Evolutionary conservation across 2,113 vertebrate genomes (phyloP).

Genomic region (Carassius carassius): DNA sequence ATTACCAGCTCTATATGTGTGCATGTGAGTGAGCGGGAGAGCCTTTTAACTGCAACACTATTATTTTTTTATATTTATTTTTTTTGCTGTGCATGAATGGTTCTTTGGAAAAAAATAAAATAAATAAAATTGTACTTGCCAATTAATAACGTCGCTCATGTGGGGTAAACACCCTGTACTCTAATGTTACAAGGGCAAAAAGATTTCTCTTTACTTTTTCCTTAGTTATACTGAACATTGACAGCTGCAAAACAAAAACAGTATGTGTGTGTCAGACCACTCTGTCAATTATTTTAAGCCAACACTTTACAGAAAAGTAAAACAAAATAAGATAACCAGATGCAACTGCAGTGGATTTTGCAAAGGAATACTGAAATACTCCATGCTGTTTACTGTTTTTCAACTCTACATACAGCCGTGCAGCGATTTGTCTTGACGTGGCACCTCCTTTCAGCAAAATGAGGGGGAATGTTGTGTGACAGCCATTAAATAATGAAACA

Average conservation of each 20-base stretch:
- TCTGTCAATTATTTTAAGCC: constrained; percentile 8
- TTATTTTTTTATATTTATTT: neutral
- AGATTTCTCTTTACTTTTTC: neutral
- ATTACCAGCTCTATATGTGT: constrained; percentile 43
- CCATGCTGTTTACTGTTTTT: constrained; percentile 18
- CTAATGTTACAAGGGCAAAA: constrained; percentile 8
- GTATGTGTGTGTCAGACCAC: neutral
- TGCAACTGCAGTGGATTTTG: neutral
- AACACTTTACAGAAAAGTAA: constrained; percentile 1
- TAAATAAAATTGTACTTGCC: neutral
- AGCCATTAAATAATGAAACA: constrained; percentile 72
- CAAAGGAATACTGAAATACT: neutral
- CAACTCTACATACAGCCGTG: neutral
- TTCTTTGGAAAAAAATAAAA: constrained; percentile 34
- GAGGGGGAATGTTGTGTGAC: constrained; percentile 52
- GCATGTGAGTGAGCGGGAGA: neutral
- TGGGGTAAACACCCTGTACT: constrained; percentile 22
- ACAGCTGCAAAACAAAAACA: neutral
- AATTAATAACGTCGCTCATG: constrained; percentile 20
- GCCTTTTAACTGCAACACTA: constrained; percentile 14
- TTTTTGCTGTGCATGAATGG: constrained; percentile 18
- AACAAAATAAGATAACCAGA: neutral
- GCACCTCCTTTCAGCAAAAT: constrained; percentile 16
- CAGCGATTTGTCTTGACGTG: neutral
- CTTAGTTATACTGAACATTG: neutral